Evolutionary conservation across 2,888 invertebrate genomes (phyloP).

Genomic region (Crepidodera aurea): DNA sequence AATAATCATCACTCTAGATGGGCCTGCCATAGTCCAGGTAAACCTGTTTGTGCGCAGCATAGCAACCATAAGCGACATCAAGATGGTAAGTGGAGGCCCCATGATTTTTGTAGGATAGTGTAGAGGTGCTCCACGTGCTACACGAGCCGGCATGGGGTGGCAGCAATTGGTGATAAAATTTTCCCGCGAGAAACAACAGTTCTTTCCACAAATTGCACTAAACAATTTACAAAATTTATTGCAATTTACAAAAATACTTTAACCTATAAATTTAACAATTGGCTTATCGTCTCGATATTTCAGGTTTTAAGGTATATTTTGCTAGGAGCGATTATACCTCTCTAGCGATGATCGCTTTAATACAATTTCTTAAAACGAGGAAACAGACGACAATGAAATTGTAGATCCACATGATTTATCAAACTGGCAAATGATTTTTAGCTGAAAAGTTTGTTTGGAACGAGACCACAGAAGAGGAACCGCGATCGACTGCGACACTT

Average conservation of each 20-base stretch:
- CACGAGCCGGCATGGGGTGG: conserved; percentile 58
- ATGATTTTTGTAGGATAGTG: conserved; percentile 58
- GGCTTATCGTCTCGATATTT: too few species aligned
- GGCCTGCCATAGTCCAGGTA: conserved; percentile 95
- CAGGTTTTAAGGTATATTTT: too few species aligned
- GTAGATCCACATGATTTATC: too few species aligned
- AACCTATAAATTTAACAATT: background rate
- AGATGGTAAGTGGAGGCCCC: conserved; percentile 88
- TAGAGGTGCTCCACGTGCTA: conserved; percentile 56
- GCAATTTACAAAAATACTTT: background rate
- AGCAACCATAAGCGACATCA: conserved; percentile 98
- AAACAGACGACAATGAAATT: too few species aligned
- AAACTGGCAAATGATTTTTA: too few species aligned
- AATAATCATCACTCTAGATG: conserved; percentile 73
- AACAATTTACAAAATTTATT: background rate
- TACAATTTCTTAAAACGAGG: too few species aligned
- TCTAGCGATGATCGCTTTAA: too few species aligned
- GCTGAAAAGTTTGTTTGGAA: too few species aligned
- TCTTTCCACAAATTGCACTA: conserved; percentile 30
- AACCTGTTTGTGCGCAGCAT: conserved; percentile 98
- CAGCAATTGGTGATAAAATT: conserved; percentile 44
- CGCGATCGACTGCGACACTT: too few species aligned
- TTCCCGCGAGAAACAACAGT: conserved; percentile 36
- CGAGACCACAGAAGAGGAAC: too few species aligned
- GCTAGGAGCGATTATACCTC: too few species aligned